Base-by-base conservation (phyloP, 2,888 invertebrate species). In the Lochmaea capreae region DNA sequence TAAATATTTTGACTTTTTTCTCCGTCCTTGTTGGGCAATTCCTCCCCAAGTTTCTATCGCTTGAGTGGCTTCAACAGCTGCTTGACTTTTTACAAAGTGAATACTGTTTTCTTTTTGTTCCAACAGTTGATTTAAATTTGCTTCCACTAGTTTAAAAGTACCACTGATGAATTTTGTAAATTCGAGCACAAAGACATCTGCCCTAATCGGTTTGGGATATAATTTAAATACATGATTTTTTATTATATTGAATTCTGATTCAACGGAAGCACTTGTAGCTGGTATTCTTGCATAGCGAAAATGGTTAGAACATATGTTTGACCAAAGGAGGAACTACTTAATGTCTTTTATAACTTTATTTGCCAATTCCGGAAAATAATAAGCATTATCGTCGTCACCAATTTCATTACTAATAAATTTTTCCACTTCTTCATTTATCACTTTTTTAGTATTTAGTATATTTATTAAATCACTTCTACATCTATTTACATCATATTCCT, bases 341-440 rank as follows among this genome's bases (percentile, higher is more conserved):
- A 12, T 26, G 16, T 52, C 39, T 22, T 52, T 66, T 14, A 52
- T 33, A 4, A 66, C 14, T 14, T 26, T 66, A 1, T 52, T 52
- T 8, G 52, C 18, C 8, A 66, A 26, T 52, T 66, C 33, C 5
- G 66, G 66, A 26, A 66, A 52, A 26, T 52, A 66, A 18, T 66
- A 52, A 11, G 66, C 66, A 26, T 66, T 66, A 26, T 66, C 52
- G 52, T 66, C 66, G 49, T 66, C 66, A 16, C 33, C 66, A 66
- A 12, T 52, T 66, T 66, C 66, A 12, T 9, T 49, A 14, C 11
- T 12, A n/a, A 26, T 12, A 12, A 66, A 3, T 9, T 3, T 52
- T 66, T n/a, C 9, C n/a, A 26, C 10, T 52, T 26, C 49, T 14
- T 66, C 5, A 14, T 22, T 66, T 9, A 3, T 26, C 26, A 26